phyloP scores from a whole-genome alignment of 2,888 invertebrate species.

The Pollenia amentaria region DNA sequence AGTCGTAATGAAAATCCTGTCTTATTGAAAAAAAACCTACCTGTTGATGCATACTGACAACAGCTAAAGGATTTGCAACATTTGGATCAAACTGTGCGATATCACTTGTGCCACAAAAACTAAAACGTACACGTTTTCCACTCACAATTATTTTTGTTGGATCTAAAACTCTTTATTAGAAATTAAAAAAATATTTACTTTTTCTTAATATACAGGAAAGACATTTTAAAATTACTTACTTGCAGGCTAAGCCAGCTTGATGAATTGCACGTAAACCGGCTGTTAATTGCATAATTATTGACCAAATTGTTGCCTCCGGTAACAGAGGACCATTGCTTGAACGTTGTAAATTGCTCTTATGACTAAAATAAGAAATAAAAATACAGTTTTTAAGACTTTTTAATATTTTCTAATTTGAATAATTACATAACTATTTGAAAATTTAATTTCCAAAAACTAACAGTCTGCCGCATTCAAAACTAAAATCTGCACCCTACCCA shows the following conservation, averaged over 20 bases:
- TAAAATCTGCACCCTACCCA: too few species aligned
- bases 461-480: too few species aligned
- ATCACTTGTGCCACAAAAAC: slow-evolving; percentile 92
- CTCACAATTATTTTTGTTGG: slow-evolving; percentile 95
- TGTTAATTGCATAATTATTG: slow-evolving; percentile 96
- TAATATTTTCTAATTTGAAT: too few species aligned
- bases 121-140: slow-evolving; percentile 91
- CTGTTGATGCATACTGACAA: slow-evolving; percentile 90
- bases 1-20: too few species aligned
- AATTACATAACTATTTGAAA: too few species aligned
- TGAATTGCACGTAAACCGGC: slow-evolving; percentile 97
- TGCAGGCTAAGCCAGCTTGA: slow-evolving; percentile 88
- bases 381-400: not conserved
- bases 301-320: slow-evolving; percentile 97
- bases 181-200: slow-evolving; percentile 1
- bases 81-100: slow-evolving; percentile 91
- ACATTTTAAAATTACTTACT: slow-evolving; percentile 84
- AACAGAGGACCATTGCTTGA: slow-evolving; percentile 90
- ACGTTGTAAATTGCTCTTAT: slow-evolving; percentile 84
- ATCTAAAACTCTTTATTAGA: slow-evolving; percentile 89
- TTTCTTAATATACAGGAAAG: not conserved
- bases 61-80: slow-evolving; percentile 87
- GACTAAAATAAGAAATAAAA: slow-evolving; percentile 77
- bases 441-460: too few species aligned
- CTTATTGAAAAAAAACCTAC: slow-evolving; percentile 75